Percentiles rank a stretch among this genome's conserved stretches.
These are phyloP conservation scores for Podarcis cretensis DNA, from an alignment of 2,113 vertebrate genomes.

Conservation along the genomic window DNA sequence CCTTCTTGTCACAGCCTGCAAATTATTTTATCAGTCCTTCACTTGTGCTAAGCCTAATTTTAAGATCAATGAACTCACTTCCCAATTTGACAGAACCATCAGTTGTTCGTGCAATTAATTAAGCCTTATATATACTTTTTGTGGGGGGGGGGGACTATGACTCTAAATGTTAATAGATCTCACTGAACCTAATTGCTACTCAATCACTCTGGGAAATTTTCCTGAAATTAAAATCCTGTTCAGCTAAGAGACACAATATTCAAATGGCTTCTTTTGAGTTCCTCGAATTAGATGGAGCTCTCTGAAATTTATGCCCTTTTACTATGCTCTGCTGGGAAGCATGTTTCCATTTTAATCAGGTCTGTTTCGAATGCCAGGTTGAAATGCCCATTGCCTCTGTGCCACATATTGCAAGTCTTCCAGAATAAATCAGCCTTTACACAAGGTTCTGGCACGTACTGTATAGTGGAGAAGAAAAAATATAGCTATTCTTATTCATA, in stretches of 20 bases:
- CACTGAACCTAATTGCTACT: conserved; percentile 57
- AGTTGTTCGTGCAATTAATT: conserved; percentile 71
- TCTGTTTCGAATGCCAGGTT: conserved; percentile 35
- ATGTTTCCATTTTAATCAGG: conserved; percentile 51
- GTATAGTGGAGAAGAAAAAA: conserved; percentile 38
- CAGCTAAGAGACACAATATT: conserved; percentile 40
- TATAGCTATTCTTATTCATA: neutral
- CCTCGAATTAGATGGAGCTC: conserved; percentile 36
- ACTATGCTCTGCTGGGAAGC: conserved; percentile 41
- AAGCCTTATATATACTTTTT: conserved; percentile 62
- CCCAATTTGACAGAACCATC: conserved; percentile 60
- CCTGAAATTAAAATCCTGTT: conserved; percentile 61
- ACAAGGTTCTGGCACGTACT: neutral
- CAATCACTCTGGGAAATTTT: conserved; percentile 62
- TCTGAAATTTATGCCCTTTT: conserved; percentile 29
- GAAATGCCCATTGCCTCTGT: conserved; percentile 24
- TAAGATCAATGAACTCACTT: conserved; percentile 71
- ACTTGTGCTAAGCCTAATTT: conserved; percentile 62
- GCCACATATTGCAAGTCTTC: conserved; percentile 23
- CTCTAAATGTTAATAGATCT: conserved; percentile 31
- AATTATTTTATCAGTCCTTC: conserved; percentile 59
- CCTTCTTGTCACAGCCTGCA: conserved; percentile 22
- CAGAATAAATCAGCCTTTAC: conserved; percentile 16
- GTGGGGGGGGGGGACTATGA: conserved; percentile 23
- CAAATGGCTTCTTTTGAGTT: conserved; percentile 32